Conservation (phyloP, 2,888 invertebrate genomes). For the Rhodophaea formosa region DNA sequence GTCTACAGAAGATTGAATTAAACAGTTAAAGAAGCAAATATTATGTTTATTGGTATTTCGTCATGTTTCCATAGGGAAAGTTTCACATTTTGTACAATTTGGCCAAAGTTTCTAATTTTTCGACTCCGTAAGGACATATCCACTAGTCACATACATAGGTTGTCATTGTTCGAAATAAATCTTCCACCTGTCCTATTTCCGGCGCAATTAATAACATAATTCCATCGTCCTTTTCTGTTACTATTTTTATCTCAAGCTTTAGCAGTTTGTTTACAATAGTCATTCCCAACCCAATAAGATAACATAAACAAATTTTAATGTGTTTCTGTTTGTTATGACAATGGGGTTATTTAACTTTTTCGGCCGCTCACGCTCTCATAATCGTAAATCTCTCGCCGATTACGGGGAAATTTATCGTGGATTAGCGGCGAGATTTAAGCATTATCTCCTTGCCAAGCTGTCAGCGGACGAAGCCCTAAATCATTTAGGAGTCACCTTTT, state of each 20-base stretch:
- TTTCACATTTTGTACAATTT: too few species aligned
- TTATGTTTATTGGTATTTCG: too few species aligned
- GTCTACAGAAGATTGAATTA: too few species aligned
- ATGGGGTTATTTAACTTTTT: conserved; percentile 1
- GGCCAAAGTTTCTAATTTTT: too few species aligned
- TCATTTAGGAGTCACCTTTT: conserved; percentile 10
- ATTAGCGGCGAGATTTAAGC: conserved; percentile 11
- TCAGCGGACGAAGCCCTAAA: neutral
- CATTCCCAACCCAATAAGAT: neutral
- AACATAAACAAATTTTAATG: neutral
- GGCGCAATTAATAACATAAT: neutral
- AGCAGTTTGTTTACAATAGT: conserved; percentile 1
- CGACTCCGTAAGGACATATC: too few species aligned
- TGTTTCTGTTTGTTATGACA: conserved; percentile 2
- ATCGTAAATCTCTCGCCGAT: conserved; percentile 6
- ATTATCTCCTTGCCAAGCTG: conserved; percentile 4
- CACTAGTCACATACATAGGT: too few species aligned
- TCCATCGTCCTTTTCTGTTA: too few species aligned
- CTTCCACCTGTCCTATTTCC: neutral
- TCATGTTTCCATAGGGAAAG: too few species aligned
- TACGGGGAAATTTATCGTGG: conserved; percentile 7
- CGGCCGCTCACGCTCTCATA: neutral
- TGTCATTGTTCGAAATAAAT: neutral
- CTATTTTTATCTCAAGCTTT: neutral
- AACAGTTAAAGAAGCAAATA: too few species aligned